Evolutionary conservation across 2,888 invertebrate species (phyloP).

Genomic region (Penaeus monodon): DNA sequence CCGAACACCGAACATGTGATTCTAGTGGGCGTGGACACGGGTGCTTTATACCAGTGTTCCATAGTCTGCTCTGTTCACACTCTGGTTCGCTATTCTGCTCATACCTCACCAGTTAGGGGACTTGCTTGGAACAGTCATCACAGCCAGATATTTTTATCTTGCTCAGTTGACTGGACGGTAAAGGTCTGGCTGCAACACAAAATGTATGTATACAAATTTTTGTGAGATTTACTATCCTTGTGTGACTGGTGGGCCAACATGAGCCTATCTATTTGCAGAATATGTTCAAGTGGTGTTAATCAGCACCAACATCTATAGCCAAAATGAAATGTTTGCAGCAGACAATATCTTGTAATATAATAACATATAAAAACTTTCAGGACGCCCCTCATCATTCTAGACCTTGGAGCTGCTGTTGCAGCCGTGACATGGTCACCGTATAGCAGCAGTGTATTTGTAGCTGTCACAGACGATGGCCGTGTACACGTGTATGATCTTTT

Average conservation of each 20-base stretch:
- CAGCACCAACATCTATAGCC: not conserved
- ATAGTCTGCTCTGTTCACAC: conserved; percentile 72
- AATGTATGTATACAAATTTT: conserved; percentile 54
- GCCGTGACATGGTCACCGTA: conserved; percentile 73
- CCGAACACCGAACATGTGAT: conserved; percentile 84
- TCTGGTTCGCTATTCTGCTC: conserved; percentile 67
- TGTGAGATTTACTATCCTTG: no score
- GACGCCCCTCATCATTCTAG: conserved; percentile 71
- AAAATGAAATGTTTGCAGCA: not conserved
- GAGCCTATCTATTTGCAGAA: not conserved
- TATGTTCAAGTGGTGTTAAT: not conserved
- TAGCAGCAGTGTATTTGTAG: conserved; percentile 72
- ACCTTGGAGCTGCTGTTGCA: conserved; percentile 71
- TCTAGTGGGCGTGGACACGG: conserved; percentile 92
- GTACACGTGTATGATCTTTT: conserved; percentile 66
- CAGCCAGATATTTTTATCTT: conserved; percentile 71
- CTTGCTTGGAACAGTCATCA: conserved; percentile 71
- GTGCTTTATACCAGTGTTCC: conserved; percentile 91
- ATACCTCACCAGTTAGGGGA: conserved; percentile 71
- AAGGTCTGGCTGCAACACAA: conserved; percentile 71
- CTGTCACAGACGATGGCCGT: conserved; percentile 71
- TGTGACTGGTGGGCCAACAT: no score
- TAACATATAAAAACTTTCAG: conserved; percentile 66
- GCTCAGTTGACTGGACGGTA: conserved; percentile 72
- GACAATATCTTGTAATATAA: no score